These are phyloP conservation scores for Tauraco hartlaubi DNA, from an alignment of 2,797 vertebrate species.

Conservation along the genomic window DNA sequence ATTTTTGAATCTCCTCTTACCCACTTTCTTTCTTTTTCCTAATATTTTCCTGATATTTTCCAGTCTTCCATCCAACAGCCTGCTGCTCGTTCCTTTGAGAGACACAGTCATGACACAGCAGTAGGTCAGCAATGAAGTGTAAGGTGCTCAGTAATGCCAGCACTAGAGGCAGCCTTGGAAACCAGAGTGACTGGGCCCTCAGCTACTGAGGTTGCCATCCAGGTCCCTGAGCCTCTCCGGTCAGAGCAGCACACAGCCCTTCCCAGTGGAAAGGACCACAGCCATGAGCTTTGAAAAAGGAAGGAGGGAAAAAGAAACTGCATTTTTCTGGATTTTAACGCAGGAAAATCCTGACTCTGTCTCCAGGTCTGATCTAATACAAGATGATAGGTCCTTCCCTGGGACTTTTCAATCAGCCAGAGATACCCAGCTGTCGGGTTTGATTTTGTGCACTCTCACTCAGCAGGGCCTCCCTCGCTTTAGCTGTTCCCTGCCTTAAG, in stretches of 20 bases:
- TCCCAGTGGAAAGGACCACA: background rate
- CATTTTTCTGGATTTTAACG: background rate
- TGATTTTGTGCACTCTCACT: background rate
- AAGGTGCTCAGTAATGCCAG: background rate
- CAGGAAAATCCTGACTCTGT: background rate
- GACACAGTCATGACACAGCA: background rate
- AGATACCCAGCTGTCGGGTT: background rate
- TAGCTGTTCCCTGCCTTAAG: background rate
- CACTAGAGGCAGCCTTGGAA: background rate
- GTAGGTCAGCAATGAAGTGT: background rate
- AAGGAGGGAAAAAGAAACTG: background rate
- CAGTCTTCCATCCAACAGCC: background rate
- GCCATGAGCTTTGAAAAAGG: background rate
- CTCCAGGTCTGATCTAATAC: background rate
- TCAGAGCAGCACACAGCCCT: background rate
- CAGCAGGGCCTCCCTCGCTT: background rate
- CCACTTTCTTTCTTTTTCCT: background rate
- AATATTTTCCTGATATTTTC: background rate
- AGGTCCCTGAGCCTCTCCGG: background rate
- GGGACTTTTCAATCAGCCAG: background rate
- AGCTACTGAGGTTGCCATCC: background rate
- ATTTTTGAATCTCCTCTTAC: background rate
- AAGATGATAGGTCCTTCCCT: conserved; percentile 1
- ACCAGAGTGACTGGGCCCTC: background rate
- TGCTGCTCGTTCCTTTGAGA: background rate